phyloP scores from a whole-genome alignment of 2,113 vertebrate genomes.

The Fukomys damarensis region DNA sequence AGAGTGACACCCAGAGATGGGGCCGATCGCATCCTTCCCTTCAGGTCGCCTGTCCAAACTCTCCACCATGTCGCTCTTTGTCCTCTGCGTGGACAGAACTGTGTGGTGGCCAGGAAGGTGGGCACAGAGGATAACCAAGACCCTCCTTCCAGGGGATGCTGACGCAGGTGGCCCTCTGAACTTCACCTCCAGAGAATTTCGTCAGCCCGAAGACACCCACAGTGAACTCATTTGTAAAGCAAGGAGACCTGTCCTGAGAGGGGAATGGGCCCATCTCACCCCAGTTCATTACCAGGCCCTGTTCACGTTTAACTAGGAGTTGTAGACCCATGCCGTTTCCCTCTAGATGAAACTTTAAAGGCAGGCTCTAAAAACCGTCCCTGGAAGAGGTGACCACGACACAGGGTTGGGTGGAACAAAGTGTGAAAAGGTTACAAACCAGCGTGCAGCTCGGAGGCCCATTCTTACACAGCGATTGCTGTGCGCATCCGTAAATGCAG shows the following conservation, averaged over 20 bases:
- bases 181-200: neutral
- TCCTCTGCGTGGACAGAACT: neutral
- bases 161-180: neutral
- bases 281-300: neutral
- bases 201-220: fast-evolving
- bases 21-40: neutral
- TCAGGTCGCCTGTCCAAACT: neutral
- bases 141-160: neutral
- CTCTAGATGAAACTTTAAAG: neutral
- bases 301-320: neutral
- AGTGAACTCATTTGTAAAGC: neutral
- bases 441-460: fast-evolving
- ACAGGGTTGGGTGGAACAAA: neutral
- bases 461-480: neutral
- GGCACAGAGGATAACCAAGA: neutral
- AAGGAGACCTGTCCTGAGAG: neutral
- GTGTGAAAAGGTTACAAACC: neutral
- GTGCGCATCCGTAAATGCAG: fast-evolving
- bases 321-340: neutral
- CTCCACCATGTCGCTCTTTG: neutral
- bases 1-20: neutral
- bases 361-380: neutral
- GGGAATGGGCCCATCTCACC: neutral
- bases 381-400: neutral
- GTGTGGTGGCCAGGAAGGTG: neutral